Evolutionary conservation across 2,888 invertebrate genomes (phyloP), one percentile per base, ranked within the genome.

Genomic region (Anaspis maculata): DNA sequence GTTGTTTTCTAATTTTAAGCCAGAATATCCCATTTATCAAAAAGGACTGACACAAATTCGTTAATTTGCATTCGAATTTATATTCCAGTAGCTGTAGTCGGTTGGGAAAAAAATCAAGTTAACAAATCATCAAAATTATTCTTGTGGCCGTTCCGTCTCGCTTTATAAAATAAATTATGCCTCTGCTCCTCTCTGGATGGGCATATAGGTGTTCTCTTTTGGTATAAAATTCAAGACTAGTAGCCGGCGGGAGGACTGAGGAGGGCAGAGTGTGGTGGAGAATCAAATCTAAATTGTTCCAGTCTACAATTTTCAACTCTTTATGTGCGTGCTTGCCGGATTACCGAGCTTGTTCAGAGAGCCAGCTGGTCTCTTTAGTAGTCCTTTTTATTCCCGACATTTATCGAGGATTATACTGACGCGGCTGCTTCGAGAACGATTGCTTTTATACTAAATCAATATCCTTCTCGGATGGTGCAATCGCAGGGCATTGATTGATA

Each of bases 41-140:
- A 41, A 34, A 38, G 34, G 43, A 43, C 45, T 44, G 54, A 56
- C 57, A 39, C 45, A 51, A 51, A 54, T 55, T 54, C 52, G 53
- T 54, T 57, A 52, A 57, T 57, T 57, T 57, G 56, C 57, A 57
- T 57, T 54, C 55, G 51, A 52, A 54, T 53, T 46, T 50, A 53
- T 52, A 49, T n/a, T 44, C 48, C 57, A 47, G 56, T 56, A 57
- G 56, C 55, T 43, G 46, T n/a, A n/a, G 44, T 42, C 40, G 42
- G 40, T 41, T 46, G 45, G 48, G n/a, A n/a, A n/a, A 51, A 51
- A 51, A 54, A 50, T 49, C 52, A 51, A 53, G 50, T 57, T 51
- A 52, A 57, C 57, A 55, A 56, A 57, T 56, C 57, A 55, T 54
- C 53, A 51, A 52, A 51, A 55, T 54, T 52, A 51, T 50, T 45